These are phyloP conservation scores for Muscidifurax raptorellus DNA, from an alignment of 1,140 invertebrate genomes.

Conservation along the genomic window DNA sequence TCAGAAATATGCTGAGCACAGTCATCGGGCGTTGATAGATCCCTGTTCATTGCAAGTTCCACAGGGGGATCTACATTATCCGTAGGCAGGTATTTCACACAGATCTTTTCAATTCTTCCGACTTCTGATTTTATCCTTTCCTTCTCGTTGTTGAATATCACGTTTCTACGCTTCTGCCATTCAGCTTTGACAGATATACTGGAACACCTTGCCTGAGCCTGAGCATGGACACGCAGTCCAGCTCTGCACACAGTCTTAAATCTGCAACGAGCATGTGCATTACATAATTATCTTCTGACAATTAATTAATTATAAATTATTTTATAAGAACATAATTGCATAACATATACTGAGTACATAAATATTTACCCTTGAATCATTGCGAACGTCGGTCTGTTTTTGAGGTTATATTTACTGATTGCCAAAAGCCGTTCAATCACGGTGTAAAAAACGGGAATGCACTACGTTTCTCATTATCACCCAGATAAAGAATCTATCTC, in stretches of 20 bases:
- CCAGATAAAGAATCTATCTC: neutral
- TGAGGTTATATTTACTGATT: conserved; percentile 36
- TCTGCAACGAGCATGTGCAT: conserved; percentile 48
- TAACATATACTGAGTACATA: too few species aligned
- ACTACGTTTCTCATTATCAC: neutral
- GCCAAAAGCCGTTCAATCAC: neutral
- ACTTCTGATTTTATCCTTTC: conserved; percentile 77
- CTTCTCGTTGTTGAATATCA: conserved; percentile 88
- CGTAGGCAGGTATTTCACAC: conserved; percentile 85
- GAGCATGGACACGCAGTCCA: conserved; percentile 49
- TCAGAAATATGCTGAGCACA: conserved; percentile 94
- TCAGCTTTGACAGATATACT: conserved; percentile 59
- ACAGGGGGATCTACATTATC: conserved; percentile 83
- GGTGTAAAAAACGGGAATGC: neutral
- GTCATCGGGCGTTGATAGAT: conserved; percentile 93
- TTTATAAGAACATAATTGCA: neutral
- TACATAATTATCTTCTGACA: neutral
- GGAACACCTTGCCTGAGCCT: conserved; percentile 47
- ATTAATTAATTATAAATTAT: neutral
- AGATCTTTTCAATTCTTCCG: conserved; percentile 93
- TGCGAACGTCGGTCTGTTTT: neutral
- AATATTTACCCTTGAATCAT: conserved; percentile 46
- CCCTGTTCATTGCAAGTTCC: conserved; percentile 91
- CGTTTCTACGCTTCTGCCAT: conserved; percentile 76
- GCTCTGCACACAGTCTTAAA: conserved; percentile 54